A percentile compares a stretch with the other conserved stretches of the same genome.
phyloP scores from a whole-genome alignment of 2,888 invertebrate genomes.

The Philereme vetulata region DNA sequence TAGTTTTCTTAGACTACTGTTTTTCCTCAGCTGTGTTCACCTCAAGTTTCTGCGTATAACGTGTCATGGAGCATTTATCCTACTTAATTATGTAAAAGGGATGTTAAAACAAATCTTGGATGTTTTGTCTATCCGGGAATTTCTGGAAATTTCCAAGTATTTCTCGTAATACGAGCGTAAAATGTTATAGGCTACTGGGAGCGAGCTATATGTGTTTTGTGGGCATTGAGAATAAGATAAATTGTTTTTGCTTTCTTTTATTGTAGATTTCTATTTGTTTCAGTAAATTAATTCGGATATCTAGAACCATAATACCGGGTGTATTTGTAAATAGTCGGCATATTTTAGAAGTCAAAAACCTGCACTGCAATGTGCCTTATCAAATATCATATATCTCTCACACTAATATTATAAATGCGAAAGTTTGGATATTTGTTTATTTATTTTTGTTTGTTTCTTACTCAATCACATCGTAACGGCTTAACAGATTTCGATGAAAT shows the following conservation, averaged over 20 bases:
- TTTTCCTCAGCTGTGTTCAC: constrained; percentile 10
- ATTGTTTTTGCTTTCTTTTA: constrained; percentile 9
- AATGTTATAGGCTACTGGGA: constrained; percentile 39
- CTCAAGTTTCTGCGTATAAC: constrained; percentile 27
- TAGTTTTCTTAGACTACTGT: neutral
- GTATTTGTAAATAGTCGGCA: no score
- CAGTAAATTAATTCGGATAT: no score
- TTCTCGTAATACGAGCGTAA: constrained; percentile 41
- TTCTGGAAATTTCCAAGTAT: constrained; percentile 21
- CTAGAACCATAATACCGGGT: no score
- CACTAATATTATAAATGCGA: no score
- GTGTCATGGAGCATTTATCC: constrained; percentile 36
- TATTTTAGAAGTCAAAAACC: no score
- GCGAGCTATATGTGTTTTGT: constrained; percentile 6
- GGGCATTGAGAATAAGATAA: constrained; percentile 14
- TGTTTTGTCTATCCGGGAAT: constrained; percentile 45
- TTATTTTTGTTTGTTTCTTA: no score
- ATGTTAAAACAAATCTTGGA: constrained; percentile 47
- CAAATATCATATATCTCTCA: no score
- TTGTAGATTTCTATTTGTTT: no score
- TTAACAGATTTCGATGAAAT: no score
- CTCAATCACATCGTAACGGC: no score
- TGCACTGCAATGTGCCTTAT: no score
- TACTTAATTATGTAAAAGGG: constrained; percentile 49
- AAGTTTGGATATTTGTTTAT: no score